A percentile compares a stretch with the other conserved stretches of the same genome.
These are phyloP conservation scores for Malacoctenus gilli DNA, from an alignment of 2,797 vertebrate species.

Conservation along the genomic window DNA sequence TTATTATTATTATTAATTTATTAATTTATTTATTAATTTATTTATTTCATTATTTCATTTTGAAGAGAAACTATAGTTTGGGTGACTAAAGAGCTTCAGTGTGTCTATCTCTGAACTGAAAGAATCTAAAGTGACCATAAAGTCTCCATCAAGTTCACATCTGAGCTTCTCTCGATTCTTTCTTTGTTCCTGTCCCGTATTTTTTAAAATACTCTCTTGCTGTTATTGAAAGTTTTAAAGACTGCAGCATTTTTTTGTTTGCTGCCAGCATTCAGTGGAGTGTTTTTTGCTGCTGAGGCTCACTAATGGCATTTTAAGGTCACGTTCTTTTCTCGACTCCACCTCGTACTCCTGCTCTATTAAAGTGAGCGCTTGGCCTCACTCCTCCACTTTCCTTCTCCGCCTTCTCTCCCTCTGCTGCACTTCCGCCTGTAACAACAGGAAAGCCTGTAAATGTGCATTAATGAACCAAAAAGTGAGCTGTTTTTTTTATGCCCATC, in stretches of 20 bases:
- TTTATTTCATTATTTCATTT: too few species aligned
- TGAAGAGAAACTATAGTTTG: too few species aligned
- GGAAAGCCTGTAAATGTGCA: slow-evolving; percentile 37
- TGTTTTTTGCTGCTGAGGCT: slow-evolving; percentile 9
- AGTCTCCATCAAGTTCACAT: too few species aligned
- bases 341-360: slow-evolving; percentile 34
- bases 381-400: slow-evolving; percentile 33
- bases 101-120: neutral
- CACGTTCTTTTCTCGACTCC: slow-evolving; percentile 36
- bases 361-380: slow-evolving; percentile 36
- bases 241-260: too few species aligned
- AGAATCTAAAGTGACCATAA: too few species aligned
- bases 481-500: slow-evolving; percentile 46
- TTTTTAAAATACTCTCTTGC: slow-evolving; percentile 14
- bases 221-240: too few species aligned
- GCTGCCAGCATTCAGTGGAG: slow-evolving; percentile 19
- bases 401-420: slow-evolving; percentile 42
- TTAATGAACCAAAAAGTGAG: slow-evolving; percentile 38
- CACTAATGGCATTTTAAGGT: slow-evolving; percentile 44
- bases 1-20: too few species aligned
- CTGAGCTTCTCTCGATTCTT: neutral
- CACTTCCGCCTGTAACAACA: slow-evolving; percentile 31
- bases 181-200: slow-evolving; percentile 3
- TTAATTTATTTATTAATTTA: too few species aligned
- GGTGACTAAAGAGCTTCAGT: too few species aligned